These are phyloP conservation scores for Paedocypris micromegethes DNA, from an alignment of 2,797 vertebrate species.

Conservation along the genomic window DNA sequence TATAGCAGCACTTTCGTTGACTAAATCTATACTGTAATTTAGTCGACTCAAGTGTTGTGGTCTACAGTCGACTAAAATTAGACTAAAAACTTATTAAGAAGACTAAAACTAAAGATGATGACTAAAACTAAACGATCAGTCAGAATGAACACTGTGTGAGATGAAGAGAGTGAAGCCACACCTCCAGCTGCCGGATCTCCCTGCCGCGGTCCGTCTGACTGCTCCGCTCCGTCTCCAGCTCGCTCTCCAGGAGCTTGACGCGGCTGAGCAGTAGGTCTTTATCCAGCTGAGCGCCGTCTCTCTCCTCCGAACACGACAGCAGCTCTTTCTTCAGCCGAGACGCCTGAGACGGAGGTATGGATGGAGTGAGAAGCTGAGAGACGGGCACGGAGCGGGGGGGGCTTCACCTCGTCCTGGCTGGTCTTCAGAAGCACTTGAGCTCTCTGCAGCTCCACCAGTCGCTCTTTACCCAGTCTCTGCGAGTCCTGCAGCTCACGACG, in stretches of 20 bases:
- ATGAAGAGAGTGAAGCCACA: conserved; percentile 41
- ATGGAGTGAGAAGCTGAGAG: not conserved
- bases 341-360: conserved; percentile 58
- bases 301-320: conserved; percentile 75
- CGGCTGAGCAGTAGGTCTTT: conserved; percentile 81
- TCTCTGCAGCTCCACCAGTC: conserved; percentile 78
- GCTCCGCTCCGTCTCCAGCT: conserved; percentile 74
- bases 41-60: too few relatives aligned
- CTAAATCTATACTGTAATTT: too few relatives aligned
- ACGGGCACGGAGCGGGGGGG: not conserved
- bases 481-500: conserved; percentile 80
- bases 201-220: conserved; percentile 78
- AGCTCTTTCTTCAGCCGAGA: conserved; percentile 81
- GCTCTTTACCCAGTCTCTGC: conserved; percentile 81
- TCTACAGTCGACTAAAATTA: too few relatives aligned
- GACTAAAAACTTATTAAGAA: too few relatives aligned
- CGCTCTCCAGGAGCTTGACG: conserved; percentile 79
- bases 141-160: too few relatives aligned
- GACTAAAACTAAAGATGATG: too few relatives aligned
- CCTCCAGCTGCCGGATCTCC: conserved; percentile 82
- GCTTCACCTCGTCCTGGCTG: conserved; percentile 84
- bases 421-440: conserved; percentile 68
- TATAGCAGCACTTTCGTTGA: too few relatives aligned
- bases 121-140: too few relatives aligned
- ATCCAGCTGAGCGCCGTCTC: conserved; percentile 76